Evolutionary conservation across 2,888 invertebrate genomes (phyloP).

Genomic region (Bombylius discolor): DNA sequence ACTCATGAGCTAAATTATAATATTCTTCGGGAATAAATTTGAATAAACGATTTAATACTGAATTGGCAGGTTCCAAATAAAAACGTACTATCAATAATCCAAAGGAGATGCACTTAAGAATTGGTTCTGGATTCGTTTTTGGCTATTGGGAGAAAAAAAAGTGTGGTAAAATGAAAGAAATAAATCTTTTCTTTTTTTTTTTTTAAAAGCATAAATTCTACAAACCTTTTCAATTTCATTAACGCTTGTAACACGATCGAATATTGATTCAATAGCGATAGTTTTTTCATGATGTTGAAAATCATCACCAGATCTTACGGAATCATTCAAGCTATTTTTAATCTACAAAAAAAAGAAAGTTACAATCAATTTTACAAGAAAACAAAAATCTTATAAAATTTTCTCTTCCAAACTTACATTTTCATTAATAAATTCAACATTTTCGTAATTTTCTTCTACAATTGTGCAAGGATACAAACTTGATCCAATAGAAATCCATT

Average conservation of each 20-base stretch:
- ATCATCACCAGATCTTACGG: background rate
- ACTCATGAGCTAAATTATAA: conserved; percentile 19
- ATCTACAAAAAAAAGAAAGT: background rate
- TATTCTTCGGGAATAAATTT: conserved; percentile 15
- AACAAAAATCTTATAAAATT: too few relatives aligned
- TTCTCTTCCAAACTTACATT: conserved; percentile 12
- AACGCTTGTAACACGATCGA: conserved; percentile 23
- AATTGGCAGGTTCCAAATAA: conserved; percentile 20
- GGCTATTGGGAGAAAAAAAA: conserved; percentile 9
- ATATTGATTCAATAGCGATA: conserved; percentile 15
- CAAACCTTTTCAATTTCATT: conserved; percentile 16
- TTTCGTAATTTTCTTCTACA: conserved; percentile 20
- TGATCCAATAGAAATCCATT: conserved; percentile 26
- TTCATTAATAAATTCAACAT: conserved; percentile 22
- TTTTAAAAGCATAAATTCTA: background rate
- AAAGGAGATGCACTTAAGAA: conserved; percentile 27
- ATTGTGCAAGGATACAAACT: conserved; percentile 13
- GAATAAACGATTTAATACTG: conserved; percentile 19
- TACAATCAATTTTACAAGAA: too few relatives aligned
- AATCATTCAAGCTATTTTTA: background rate
- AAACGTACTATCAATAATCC: conserved; percentile 24
- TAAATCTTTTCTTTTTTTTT: background rate
- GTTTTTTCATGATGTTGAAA: background rate
- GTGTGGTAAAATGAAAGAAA: background rate
- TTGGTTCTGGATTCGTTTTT: conserved; percentile 20